Conservation (phyloP, 1,140 invertebrate genomes). For the Apis dorsata region DNA sequence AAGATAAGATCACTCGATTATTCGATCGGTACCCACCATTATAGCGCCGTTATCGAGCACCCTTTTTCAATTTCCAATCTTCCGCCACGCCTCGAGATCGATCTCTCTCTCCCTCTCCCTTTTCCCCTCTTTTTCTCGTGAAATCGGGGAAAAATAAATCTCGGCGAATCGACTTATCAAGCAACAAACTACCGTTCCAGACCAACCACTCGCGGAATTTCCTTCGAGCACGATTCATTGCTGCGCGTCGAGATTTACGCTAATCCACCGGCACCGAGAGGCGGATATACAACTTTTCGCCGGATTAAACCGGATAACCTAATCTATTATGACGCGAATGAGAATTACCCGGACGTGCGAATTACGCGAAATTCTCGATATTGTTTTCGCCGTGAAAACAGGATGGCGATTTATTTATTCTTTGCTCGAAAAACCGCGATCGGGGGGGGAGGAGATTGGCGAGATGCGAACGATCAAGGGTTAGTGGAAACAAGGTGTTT, state of each 20-base stretch:
- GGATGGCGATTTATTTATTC: too few species aligned
- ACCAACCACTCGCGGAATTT: background rate
- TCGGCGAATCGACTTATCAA: slow-evolving; percentile 6
- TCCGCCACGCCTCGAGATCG: background rate
- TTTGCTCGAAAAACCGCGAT: too few species aligned
- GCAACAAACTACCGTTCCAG: background rate
- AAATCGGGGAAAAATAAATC: background rate
- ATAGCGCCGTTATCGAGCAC: background rate
- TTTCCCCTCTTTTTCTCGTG: background rate
- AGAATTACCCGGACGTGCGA: background rate
- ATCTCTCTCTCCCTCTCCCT: background rate
- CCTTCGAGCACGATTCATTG: slow-evolving; percentile 16
- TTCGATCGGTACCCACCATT: background rate
- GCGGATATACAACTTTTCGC: slow-evolving; percentile 20
- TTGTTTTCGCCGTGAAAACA: background rate
- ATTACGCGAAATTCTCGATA: slow-evolving; percentile 6
- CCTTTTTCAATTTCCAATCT: background rate
- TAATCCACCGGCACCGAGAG: background rate
- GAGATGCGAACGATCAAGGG: too few species aligned
- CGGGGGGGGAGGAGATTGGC: too few species aligned
- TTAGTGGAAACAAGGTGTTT: too few species aligned
- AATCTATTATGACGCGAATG: slow-evolving; percentile 29
- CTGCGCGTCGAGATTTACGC: slow-evolving; percentile 17
- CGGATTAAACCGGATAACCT: slow-evolving; percentile 26
- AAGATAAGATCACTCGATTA: background rate